phyloP scores from a whole-genome alignment of 2,113 vertebrate species.

The Takifugu bimaculatus region DNA sequence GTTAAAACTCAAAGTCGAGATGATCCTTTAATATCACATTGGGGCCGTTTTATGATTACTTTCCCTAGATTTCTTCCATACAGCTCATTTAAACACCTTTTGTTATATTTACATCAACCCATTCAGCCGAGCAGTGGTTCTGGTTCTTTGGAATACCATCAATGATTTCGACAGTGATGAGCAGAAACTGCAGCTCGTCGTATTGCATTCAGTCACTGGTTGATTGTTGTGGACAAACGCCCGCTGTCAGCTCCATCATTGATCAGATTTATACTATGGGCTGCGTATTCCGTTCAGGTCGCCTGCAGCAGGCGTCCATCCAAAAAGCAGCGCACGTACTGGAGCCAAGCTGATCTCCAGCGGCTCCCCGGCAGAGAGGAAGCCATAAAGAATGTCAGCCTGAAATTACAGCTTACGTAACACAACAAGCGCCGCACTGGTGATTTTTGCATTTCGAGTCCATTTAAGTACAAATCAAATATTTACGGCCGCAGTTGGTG shows the following conservation, averaged over 20 bases:
- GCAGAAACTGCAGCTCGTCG: conserved; percentile 12
- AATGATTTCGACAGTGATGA: background rate
- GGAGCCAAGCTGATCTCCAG: conserved; percentile 3
- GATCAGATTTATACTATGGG: conserved; percentile 30
- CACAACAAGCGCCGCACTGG: too few relatives aligned
- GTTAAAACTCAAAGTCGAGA: too few relatives aligned
- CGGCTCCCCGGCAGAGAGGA: too few relatives aligned
- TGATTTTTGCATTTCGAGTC: too few relatives aligned
- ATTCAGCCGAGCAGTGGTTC: background rate
- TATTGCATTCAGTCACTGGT: conserved; percentile 6
- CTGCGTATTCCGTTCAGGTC: conserved; percentile 27
- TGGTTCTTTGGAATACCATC: background rate
- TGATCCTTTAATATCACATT: too few relatives aligned
- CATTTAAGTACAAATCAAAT: too few relatives aligned
- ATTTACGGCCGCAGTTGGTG: too few relatives aligned
- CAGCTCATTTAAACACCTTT: conserved; percentile 2
- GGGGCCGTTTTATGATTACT: too few relatives aligned
- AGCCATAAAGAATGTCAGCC: too few relatives aligned
- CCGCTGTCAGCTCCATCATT: conserved; percentile 1
- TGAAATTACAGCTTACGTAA: too few relatives aligned
- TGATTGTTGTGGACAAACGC: background rate
- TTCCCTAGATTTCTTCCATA: too few relatives aligned
- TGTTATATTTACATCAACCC: conserved; percentile 24
- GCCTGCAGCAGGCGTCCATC: too few relatives aligned
- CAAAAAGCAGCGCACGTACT: background rate